A percentile compares a stretch with the other conserved stretches of the same genome.
These are phyloP conservation scores for Brachionus koreanus DNA, from an alignment of 1,140 invertebrate genomes.

Conservation along the genomic window DNA sequence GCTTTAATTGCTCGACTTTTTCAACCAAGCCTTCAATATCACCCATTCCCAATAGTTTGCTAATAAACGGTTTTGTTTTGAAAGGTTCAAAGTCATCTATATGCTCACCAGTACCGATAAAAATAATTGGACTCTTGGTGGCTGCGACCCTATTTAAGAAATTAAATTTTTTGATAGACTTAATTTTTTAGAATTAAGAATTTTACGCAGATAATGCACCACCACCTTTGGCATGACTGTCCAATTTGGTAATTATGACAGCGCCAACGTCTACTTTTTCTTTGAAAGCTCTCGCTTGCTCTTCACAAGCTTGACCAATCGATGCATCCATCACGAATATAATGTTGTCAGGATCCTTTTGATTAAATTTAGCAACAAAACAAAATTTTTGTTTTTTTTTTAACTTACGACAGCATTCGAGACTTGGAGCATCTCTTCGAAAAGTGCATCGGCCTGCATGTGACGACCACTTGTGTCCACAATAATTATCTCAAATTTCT, in stretches of 20 bases:
- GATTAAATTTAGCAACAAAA: constrained; percentile 43
- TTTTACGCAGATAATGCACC: constrained; percentile 95
- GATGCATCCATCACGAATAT: constrained; percentile 99
- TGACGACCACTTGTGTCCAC: constrained; percentile 98
- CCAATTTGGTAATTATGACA: constrained; percentile 98
- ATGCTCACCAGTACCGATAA: constrained; percentile 99
- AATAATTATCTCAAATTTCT: constrained; percentile 99
- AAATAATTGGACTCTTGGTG: constrained; percentile 97
- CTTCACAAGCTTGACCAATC: constrained; percentile 98
- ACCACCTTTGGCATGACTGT: constrained; percentile 98
- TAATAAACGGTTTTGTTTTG: constrained; percentile 98
- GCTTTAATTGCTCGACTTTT: constrained; percentile 96
- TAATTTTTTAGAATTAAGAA: background rate
- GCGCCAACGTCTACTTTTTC: constrained; percentile 98
- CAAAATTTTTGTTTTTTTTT: background rate
- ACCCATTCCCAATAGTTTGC: constrained; percentile 94
- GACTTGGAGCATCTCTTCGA: constrained; percentile 99
- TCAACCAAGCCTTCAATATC: constrained; percentile 99
- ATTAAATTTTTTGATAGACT: background rate
- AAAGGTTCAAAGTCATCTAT: constrained; percentile 99
- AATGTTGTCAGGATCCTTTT: constrained; percentile 81
- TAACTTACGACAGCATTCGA: constrained; percentile 84
- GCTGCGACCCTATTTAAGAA: constrained; percentile 76
- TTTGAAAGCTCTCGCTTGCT: constrained; percentile 92
- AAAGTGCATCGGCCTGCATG: constrained; percentile 97